Evolutionary conservation across 1,140 invertebrate genomes (phyloP).

Genomic region (Antheraea mylitta): DNA sequence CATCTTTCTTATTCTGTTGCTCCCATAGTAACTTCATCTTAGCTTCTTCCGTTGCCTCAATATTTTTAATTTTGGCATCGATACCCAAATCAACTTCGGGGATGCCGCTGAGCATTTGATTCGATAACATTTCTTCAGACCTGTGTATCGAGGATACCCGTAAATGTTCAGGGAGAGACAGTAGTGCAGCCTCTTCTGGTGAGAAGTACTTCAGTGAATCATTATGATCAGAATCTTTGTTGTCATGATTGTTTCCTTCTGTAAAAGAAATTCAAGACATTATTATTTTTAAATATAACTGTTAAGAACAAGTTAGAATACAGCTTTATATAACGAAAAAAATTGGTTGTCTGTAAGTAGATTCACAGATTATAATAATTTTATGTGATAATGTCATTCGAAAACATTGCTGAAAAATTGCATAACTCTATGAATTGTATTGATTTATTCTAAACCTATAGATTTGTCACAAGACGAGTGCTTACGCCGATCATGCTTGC

Average conservation of each 20-base stretch:
- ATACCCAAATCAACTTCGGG: slow-evolving; percentile 99
- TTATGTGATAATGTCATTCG: too few species aligned
- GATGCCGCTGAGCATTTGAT: slow-evolving; percentile 99
- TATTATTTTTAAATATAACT: neutral
- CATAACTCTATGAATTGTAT: too few species aligned
- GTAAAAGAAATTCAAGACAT: slow-evolving; percentile 34
- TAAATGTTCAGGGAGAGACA: slow-evolving; percentile 93
- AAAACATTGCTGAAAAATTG: too few species aligned
- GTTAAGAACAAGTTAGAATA: too few species aligned
- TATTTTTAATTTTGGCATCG: slow-evolving; percentile 98
- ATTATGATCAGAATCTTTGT: slow-evolving; percentile 54
- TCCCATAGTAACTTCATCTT: slow-evolving; percentile 95
- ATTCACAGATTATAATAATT: too few species aligned
- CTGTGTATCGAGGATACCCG: slow-evolving; percentile 88
- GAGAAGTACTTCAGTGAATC: slow-evolving; percentile 86
- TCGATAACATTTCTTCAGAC: slow-evolving; percentile 99
- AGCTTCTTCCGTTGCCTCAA: slow-evolving; percentile 98
- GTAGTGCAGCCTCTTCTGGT: slow-evolving; percentile 92
- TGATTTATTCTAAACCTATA: too few species aligned
- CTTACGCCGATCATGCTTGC: too few species aligned
- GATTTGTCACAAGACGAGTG: too few species aligned
- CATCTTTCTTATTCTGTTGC: slow-evolving; percentile 93
- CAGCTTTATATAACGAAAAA: too few species aligned
- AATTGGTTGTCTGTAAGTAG: too few species aligned
- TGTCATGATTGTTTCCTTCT: slow-evolving; percentile 59